Evolutionary conservation across 35 echinoderm and acorn worm genomes (phyloP).

Genomic region (Lytechinus pictus): DNA sequence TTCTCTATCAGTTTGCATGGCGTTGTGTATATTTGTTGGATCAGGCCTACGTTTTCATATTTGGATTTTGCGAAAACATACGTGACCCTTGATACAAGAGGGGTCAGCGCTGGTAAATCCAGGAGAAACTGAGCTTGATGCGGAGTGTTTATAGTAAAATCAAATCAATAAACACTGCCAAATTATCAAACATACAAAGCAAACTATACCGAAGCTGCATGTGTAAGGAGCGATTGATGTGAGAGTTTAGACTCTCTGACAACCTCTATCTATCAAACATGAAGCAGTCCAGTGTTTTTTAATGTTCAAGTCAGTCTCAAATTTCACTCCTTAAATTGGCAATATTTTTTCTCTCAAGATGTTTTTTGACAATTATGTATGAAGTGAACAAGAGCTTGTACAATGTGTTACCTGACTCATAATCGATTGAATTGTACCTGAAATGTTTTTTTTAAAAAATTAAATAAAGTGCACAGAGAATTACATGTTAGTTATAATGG

Average conservation of each 20-base stretch:
- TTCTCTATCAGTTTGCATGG: not conserved
- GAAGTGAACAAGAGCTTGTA: too few relatives aligned
- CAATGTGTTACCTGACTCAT: too few relatives aligned
- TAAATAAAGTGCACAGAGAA: too few relatives aligned
- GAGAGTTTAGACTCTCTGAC: not conserved
- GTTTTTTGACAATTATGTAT: too few relatives aligned
- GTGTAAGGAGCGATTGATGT: not conserved
- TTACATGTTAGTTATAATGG: too few relatives aligned
- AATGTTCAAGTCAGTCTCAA: too few relatives aligned
- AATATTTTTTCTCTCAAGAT: too few relatives aligned
- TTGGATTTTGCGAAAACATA: slow-evolving; percentile 4
- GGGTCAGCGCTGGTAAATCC: not conserved
- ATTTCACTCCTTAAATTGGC: too few relatives aligned
- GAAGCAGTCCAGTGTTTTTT: too few relatives aligned
- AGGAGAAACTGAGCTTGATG: not conserved
- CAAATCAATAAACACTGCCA: not conserved
- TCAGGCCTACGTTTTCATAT: not conserved
- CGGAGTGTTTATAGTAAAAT: not conserved
- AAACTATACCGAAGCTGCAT: not conserved
- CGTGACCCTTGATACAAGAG: not conserved
- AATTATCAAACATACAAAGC: slow-evolving; percentile 14
- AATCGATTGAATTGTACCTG: too few relatives aligned
- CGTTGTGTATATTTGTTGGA: not conserved
- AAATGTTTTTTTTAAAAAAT: too few relatives aligned
- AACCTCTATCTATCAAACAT: not conserved